Evolutionary conservation across 2,113 vertebrate genomes (phyloP).

Genomic region (Cyanoderma ruficeps): DNA sequence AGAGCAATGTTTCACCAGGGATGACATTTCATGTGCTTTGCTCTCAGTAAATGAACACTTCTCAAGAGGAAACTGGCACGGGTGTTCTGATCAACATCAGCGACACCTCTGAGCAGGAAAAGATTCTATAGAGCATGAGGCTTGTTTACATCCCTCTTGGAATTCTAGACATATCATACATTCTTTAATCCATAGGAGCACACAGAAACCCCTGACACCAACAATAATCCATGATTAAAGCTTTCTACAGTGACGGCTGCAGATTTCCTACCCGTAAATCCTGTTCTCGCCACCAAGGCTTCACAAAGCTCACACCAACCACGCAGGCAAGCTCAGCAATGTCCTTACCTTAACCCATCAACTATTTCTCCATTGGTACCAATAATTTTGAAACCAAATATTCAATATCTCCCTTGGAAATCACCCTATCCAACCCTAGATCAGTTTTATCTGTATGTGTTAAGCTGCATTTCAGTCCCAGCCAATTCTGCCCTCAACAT

Average conservation of each 20-base stretch:
- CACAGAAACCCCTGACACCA: constrained; percentile 11
- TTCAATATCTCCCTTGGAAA: neutral
- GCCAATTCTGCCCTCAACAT: neutral
- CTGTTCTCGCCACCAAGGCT: neutral
- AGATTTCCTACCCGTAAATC: constrained; percentile 4
- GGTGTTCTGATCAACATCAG: neutral
- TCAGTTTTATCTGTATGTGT: neutral
- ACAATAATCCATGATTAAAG: neutral
- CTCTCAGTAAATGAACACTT: neutral
- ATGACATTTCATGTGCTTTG: neutral
- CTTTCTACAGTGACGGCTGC: neutral
- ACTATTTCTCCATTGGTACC: neutral
- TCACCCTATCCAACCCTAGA: neutral
- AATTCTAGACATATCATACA: neutral
- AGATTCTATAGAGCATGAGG: neutral
- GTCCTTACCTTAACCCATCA: neutral
- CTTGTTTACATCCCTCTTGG: neutral
- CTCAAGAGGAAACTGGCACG: neutral
- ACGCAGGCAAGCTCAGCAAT: neutral
- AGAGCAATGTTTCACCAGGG: neutral
- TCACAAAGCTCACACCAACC: neutral
- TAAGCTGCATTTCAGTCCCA: neutral
- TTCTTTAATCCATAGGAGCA: neutral
- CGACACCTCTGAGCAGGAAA: neutral
- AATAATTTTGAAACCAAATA: neutral